These are phyloP conservation scores for Cephalotes varians DNA, from an alignment of 2,888 invertebrate species.

Conservation along the genomic window DNA sequence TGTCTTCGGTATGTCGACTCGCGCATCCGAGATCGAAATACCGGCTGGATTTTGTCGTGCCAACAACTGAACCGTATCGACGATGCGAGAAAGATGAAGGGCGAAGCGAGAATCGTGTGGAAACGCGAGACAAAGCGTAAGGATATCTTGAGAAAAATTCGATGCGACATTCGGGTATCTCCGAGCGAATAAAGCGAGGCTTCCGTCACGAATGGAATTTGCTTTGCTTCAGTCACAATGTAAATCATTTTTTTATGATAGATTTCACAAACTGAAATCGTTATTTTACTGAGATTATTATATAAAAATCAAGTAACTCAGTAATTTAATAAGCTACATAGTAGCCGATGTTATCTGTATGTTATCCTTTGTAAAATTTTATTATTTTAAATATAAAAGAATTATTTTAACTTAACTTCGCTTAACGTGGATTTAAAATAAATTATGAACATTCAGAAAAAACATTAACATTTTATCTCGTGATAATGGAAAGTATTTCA, in stretches of 20 bases:
- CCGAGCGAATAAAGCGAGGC: neutral
- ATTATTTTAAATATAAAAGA: neutral
- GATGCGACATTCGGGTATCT: neutral
- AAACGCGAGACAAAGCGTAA: slow-evolving; percentile 5
- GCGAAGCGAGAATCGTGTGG: neutral
- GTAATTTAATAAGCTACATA: neutral
- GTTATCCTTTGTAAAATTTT: neutral
- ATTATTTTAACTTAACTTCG: slow-evolving; percentile 20
- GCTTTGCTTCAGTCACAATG: neutral
- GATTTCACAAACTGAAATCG: neutral
- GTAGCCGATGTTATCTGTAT: neutral
- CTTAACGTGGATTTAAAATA: slow-evolving; percentile 34
- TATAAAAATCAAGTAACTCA: neutral
- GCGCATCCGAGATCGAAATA: slow-evolving; percentile 80
- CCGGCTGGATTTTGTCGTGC: slow-evolving; percentile 80
- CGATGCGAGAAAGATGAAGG: neutral
- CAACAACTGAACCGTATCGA: slow-evolving; percentile 62
- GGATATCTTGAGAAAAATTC: neutral
- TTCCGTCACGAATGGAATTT: neutral
- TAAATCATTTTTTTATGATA: neutral
- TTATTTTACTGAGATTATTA: neutral
- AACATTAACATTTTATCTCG: neutral
- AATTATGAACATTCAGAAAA: slow-evolving; percentile 4
- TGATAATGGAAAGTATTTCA: slow-evolving; percentile 11
- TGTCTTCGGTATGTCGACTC: slow-evolving; percentile 49